Conservation (phyloP, 2,888 invertebrate genomes). For the Nomada ferruginata region DNA sequence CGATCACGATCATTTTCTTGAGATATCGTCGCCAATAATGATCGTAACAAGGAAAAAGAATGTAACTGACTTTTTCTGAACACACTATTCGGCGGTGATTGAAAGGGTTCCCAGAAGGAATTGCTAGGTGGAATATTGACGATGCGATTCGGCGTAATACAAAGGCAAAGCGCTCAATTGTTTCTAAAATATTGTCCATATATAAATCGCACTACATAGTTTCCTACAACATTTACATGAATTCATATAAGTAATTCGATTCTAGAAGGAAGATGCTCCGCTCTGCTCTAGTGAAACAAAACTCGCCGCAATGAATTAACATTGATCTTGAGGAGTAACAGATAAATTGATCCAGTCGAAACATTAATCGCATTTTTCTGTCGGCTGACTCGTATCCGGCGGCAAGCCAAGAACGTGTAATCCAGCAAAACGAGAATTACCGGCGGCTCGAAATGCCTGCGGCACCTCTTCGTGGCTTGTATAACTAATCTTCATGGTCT, state of each 20-base stretch:
- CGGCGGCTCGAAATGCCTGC: slow-evolving; percentile 45
- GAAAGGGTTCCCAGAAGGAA: not conserved
- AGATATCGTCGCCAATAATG: slow-evolving; percentile 58
- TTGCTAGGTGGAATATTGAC: slow-evolving; percentile 30
- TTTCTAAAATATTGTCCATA: too few species aligned
- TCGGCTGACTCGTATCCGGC: slow-evolving; percentile 26
- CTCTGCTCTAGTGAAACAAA: not conserved
- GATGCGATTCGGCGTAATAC: not conserved
- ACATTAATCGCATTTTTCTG: slow-evolving; percentile 31
- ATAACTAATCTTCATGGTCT: slow-evolving; percentile 67
- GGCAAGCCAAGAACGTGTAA: slow-evolving; percentile 38
- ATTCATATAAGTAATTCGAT: too few species aligned
- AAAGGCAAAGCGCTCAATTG: too few species aligned
- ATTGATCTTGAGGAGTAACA: slow-evolving; percentile 38
- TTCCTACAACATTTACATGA: too few species aligned
- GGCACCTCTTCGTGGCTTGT: slow-evolving; percentile 52
- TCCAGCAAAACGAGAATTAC: slow-evolving; percentile 49
- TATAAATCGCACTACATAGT: too few species aligned
- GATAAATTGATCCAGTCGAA: not conserved
- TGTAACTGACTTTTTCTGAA: slow-evolving; percentile 45
- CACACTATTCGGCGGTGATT: not conserved
- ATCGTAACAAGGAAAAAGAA: slow-evolving; percentile 43
- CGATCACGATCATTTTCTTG: slow-evolving; percentile 50
- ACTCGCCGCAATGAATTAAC: not conserved
- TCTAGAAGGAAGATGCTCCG: too few species aligned